Conservation (phyloP, 2,888 invertebrate genomes). For the Anagyrus pseudococci region DNA sequence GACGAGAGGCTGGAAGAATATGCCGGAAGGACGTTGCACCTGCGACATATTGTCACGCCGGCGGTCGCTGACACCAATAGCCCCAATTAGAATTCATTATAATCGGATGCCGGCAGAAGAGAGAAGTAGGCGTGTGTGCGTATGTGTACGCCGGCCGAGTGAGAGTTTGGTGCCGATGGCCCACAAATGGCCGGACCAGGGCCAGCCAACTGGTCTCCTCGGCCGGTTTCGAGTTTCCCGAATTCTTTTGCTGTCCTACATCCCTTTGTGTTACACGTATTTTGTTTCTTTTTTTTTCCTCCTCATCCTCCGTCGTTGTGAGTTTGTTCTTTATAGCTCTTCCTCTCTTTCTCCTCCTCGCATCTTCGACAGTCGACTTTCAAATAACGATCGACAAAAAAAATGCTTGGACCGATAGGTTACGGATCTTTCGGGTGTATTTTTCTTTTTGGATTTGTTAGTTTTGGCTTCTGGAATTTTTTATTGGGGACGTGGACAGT, state of each 20-base stretch:
- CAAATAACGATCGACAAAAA: no score
- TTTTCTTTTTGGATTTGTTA: no score
- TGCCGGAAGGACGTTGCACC: conserved; percentile 3
- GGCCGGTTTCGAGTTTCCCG: conserved; percentile 36
- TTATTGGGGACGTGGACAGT: no score
- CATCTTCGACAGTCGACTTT: no score
- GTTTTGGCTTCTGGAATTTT: no score
- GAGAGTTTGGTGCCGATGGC: conserved; percentile 39
- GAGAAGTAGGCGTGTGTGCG: conserved; percentile 7
- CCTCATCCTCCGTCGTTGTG: neutral
- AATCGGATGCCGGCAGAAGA: conserved; percentile 29
- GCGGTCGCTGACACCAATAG: conserved; percentile 31
- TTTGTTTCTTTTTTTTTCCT: conserved; percentile 5
- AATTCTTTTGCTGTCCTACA: conserved; percentile 34
- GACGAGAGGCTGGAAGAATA: neutral
- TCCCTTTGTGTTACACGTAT: conserved; percentile 21
- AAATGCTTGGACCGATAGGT: no score
- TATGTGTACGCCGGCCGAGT: conserved; percentile 5
- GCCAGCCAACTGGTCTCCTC: no score
- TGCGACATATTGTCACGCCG: conserved; percentile 6
- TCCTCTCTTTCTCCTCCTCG: no score
- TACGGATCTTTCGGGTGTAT: neutral
- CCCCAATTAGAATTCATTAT: conserved; percentile 41
- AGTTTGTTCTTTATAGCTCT: no score
- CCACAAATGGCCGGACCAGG: conserved; percentile 12